Percentiles rank a stretch among this genome's conserved stretches.
Evolutionary conservation across 2,888 invertebrate species (phyloP).

Genomic region (Drosophila merina): DNA sequence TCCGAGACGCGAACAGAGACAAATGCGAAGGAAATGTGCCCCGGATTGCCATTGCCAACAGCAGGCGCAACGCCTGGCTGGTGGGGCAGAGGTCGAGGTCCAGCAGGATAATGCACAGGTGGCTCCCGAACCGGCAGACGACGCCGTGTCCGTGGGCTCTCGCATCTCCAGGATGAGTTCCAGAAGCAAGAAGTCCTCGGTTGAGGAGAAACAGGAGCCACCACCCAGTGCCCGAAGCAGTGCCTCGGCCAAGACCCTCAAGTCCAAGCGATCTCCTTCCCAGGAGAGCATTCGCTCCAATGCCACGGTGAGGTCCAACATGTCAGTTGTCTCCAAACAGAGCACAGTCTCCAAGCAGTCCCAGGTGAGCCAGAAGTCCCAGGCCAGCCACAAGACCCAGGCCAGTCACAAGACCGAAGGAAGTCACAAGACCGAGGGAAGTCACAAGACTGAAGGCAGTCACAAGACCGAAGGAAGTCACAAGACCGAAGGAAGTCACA

Average conservation of each 20-base stretch:
- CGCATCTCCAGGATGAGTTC: neutral
- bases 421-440: neutral
- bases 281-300: slow-evolving; percentile 23
- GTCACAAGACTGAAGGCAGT: neutral
- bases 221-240: slow-evolving; percentile 36
- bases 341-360: slow-evolving; percentile 10
- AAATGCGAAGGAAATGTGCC: slow-evolving; percentile 6
- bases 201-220: neutral
- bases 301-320: slow-evolving; percentile 21
- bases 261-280: slow-evolving; percentile 15
- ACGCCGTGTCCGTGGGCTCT: slow-evolving; percentile 5
- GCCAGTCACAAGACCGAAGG: neutral
- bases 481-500: no score
- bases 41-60: slow-evolving; percentile 5
- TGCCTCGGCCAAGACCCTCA: slow-evolving; percentile 3
- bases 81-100: neutral
- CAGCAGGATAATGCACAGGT: neutral
- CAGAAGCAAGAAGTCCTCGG: neutral
- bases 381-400: neutral
- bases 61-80: neutral
- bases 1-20: slow-evolving; percentile 1
- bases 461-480: neutral
- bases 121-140: neutral
- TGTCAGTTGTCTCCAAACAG: slow-evolving; percentile 1
- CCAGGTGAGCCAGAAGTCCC: slow-evolving; percentile 8